Conservation (phyloP, 2,797 vertebrate genomes). For the Acrocephalus scirpaceus region DNA sequence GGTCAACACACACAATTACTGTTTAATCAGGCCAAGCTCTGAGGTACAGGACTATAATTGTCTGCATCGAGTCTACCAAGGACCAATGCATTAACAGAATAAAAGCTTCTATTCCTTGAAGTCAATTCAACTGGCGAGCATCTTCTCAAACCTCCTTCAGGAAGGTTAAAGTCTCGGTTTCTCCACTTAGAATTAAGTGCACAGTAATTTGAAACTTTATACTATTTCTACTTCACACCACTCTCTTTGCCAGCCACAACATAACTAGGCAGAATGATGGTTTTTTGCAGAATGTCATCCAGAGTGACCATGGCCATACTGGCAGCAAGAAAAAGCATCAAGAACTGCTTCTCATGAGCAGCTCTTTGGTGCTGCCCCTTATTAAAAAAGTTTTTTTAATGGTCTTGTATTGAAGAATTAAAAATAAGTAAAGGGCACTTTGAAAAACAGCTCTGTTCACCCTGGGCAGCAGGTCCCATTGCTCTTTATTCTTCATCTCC, state of each 20-base stretch:
- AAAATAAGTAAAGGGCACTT: constrained; percentile 48
- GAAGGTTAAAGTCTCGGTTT: constrained; percentile 3
- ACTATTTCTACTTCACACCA: neutral
- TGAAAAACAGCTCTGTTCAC: constrained; percentile 75
- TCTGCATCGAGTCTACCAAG: neutral
- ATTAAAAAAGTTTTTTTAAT: neutral
- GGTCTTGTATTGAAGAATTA: neutral
- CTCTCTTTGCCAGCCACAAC: neutral
- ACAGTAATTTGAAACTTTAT: neutral
- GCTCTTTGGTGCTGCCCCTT: neutral
- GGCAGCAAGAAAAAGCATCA: neutral
- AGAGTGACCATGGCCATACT: neutral
- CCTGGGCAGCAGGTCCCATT: constrained; percentile 95
- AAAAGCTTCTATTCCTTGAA: constrained; percentile 39
- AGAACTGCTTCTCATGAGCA: neutral
- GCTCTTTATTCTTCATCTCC: constrained; percentile 99
- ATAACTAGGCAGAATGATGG: neutral
- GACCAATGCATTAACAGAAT: constrained; percentile 9
- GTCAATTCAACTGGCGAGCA: neutral
- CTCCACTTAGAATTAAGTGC: neutral
- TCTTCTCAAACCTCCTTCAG: constrained; percentile 16
- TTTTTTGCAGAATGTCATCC: neutral
- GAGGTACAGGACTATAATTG: neutral
- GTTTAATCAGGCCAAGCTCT: neutral
- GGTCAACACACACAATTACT: neutral